These are phyloP conservation scores for Antedon mediterranea DNA, from an alignment of 53 echinoderm and acorn worm species.

Conservation along the genomic window DNA sequence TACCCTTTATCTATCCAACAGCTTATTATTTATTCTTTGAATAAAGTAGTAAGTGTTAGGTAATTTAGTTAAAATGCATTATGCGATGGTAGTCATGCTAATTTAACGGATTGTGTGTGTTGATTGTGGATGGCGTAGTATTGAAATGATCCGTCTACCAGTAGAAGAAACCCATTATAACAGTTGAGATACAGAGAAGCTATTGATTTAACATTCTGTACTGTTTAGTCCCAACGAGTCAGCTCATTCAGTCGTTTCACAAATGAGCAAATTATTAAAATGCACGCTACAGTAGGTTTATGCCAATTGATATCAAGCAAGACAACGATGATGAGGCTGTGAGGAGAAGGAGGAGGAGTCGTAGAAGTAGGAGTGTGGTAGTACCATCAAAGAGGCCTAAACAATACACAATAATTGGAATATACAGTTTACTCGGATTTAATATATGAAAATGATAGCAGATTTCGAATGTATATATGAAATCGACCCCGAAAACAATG, in stretches of 20 bases:
- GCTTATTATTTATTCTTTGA: background rate
- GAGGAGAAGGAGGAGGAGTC: background rate
- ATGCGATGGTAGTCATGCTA: background rate
- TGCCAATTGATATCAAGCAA: background rate
- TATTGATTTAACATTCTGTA: background rate
- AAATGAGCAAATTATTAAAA: background rate
- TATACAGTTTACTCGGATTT: background rate
- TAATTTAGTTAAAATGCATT: background rate
- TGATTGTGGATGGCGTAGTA: background rate
- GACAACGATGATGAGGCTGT: background rate
- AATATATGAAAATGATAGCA: background rate
- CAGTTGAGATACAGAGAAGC: background rate
- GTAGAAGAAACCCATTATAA: background rate
- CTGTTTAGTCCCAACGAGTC: background rate
- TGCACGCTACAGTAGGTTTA: background rate
- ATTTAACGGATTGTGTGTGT: background rate
- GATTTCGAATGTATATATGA: background rate
- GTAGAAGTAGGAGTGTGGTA: background rate
- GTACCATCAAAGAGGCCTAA: background rate
- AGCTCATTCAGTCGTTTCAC: background rate
- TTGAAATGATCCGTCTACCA: background rate
- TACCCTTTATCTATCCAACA: background rate
- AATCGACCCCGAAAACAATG: background rate
- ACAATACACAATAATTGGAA: background rate
- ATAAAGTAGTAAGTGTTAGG: background rate